Conservation (phyloP, 2,888 invertebrate species). For the Pyralis farinalis region DNA sequence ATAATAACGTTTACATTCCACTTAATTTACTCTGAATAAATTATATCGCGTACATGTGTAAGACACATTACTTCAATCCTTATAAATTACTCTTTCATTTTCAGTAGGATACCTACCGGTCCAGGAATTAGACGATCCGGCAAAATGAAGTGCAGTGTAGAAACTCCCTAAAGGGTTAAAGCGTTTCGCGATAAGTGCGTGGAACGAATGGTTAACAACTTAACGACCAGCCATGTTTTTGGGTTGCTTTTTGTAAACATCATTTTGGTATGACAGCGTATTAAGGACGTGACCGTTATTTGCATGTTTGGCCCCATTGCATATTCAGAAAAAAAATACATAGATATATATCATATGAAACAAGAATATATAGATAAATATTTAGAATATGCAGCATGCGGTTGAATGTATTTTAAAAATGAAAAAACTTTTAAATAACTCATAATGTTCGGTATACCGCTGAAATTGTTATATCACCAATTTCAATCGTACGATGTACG, state of each 20-base stretch:
- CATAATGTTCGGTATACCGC: too few relatives aligned
- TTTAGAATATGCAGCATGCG: too few relatives aligned
- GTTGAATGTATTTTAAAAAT: too few relatives aligned
- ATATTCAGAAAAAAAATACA: not conserved
- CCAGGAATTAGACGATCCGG: not conserved
- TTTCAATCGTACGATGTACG: too few relatives aligned
- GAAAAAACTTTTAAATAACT: too few relatives aligned
- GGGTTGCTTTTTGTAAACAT: constrained; percentile 3
- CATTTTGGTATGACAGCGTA: not conserved
- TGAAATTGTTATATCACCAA: too few relatives aligned
- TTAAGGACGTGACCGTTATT: not conserved
- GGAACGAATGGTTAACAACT: constrained; percentile 14
- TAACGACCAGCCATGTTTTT: constrained; percentile 2
- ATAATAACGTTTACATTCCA: too few relatives aligned
- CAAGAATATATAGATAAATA: too few relatives aligned
- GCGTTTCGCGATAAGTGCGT: constrained; percentile 10
- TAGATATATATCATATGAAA: not conserved
- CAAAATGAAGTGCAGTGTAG: not conserved
- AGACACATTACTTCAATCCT: too few relatives aligned
- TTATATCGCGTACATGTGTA: too few relatives aligned
- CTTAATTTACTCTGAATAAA: too few relatives aligned
- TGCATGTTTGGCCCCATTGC: not conserved
- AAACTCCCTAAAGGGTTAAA: constrained; percentile 5
- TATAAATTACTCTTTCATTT: too few relatives aligned
- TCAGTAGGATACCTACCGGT: not conserved